A percentile compares a stretch with the other conserved stretches of the same genome.
Conservation (phyloP, 2,113 vertebrate genomes). For the Pogonocichla stellata region DNA sequence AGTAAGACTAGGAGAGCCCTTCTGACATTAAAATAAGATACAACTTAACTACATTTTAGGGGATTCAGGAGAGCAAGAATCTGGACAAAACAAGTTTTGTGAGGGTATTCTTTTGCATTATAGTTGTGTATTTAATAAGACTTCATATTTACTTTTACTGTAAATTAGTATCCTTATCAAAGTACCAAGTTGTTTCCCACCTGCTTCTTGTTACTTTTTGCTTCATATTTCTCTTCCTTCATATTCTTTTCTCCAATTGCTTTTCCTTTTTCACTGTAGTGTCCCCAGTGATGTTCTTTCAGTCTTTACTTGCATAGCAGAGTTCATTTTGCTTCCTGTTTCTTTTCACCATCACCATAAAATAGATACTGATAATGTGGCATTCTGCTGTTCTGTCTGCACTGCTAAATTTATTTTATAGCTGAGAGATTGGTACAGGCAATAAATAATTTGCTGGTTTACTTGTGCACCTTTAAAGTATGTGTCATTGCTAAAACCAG, state of each 20-base stretch:
- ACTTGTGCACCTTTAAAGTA: not conserved
- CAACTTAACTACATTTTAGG: not conserved
- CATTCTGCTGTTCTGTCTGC: not conserved
- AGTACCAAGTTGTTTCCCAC: not conserved
- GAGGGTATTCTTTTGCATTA: not conserved
- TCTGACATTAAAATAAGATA: not conserved
- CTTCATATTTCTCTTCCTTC: not conserved
- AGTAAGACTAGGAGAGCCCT: not conserved
- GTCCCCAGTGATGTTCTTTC: not conserved
- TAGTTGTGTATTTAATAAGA: not conserved
- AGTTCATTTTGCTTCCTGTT: not conserved
- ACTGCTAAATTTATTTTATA: not conserved
- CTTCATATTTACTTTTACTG: not conserved
- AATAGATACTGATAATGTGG: not conserved
- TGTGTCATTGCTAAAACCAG: not conserved
- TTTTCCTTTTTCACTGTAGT: not conserved
- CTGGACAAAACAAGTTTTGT: not conserved
- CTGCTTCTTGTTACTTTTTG: not conserved
- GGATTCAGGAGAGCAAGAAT: not conserved
- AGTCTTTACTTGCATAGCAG: not conserved
- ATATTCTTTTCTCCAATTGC: not conserved
- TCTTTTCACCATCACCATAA: not conserved
- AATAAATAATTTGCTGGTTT: not conserved
- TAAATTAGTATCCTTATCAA: not conserved
- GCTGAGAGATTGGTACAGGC: not conserved